Percentiles rank a stretch among this genome's conserved stretches.
Evolutionary conservation across 2,888 invertebrate genomes (phyloP).

Genomic region (Xanthorhoe spadicearia): DNA sequence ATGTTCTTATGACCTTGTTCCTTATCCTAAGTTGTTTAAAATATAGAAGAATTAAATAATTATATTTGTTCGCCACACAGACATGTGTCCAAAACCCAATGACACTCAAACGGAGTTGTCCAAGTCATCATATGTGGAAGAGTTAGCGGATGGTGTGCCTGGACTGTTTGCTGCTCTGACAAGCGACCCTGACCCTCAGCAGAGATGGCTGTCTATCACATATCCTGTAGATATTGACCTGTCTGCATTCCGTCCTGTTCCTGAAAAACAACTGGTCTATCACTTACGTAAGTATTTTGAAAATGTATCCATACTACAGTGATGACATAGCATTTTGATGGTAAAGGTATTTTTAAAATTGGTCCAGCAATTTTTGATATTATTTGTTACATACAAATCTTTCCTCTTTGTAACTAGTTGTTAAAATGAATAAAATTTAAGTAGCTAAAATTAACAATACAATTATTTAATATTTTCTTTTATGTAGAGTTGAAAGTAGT

Average conservation of each 20-base stretch:
- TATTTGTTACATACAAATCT: too few species aligned
- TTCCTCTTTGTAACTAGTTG: too few species aligned
- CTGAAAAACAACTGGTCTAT: conserved; percentile 89
- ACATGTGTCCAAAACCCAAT: conserved; percentile 95
- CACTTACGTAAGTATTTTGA: conserved; percentile 91
- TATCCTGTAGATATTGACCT: conserved; percentile 91
- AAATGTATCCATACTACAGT: too few species aligned
- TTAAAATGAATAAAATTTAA: not conserved
- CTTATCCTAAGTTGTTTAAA: not conserved
- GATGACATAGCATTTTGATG: too few species aligned
- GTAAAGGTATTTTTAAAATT: too few species aligned
- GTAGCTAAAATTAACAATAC: too few species aligned
- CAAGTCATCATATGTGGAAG: conserved; percentile 93
- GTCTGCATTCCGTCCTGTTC: conserved; percentile 86
- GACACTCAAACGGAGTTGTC: conserved; percentile 90
- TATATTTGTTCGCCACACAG: conserved; percentile 73
- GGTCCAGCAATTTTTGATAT: too few species aligned
- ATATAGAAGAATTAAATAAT: not conserved
- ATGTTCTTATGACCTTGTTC: not conserved
- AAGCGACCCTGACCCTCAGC: conserved; percentile 89
- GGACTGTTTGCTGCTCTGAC: conserved; percentile 93
- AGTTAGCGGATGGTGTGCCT: conserved; percentile 91
- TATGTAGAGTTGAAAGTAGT: not conserved
- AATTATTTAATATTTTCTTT: too few species aligned
- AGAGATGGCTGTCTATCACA: conserved; percentile 93